Conservation (phyloP, 2,888 invertebrate species). For the Pheosia gnoma region DNA sequence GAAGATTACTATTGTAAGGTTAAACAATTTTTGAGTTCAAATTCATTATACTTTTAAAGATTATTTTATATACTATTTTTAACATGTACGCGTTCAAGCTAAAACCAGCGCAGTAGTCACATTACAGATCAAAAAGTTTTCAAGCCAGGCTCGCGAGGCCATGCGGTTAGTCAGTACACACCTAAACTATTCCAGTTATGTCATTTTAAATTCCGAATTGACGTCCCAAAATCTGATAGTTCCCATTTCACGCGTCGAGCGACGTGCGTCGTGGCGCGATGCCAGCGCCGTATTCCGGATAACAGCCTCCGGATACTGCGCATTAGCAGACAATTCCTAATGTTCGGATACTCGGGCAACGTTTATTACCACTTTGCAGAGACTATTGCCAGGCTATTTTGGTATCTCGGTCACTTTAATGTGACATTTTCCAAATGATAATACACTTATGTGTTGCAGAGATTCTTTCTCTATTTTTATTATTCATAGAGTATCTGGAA, state of each 20-base stretch:
- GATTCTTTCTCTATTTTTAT: too few relatives aligned
- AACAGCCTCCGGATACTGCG: conserved; percentile 5
- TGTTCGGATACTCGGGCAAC: conserved; percentile 3
- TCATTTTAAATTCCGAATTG: background rate
- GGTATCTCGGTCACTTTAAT: background rate
- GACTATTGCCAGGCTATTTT: background rate
- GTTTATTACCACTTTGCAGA: background rate
- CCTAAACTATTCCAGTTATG: too few relatives aligned
- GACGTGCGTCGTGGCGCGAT: background rate
- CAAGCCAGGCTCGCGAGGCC: too few relatives aligned
- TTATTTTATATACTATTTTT: too few relatives aligned
- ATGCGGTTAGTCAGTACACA: too few relatives aligned
- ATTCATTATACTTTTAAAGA: background rate
- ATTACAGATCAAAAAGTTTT: too few relatives aligned
- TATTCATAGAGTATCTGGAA: too few relatives aligned
- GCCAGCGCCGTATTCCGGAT: background rate
- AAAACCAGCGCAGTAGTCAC: too few relatives aligned
- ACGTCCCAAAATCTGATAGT: background rate
- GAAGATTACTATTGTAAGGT: background rate
- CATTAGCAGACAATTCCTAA: conserved; percentile 7
- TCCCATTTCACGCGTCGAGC: background rate
- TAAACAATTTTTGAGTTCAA: background rate
- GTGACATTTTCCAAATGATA: background rate
- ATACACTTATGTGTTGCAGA: too few relatives aligned
- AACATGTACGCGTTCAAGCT: too few relatives aligned